Conservation (phyloP, 2,797 vertebrate genomes). For the Danio aesculapii region DNA sequence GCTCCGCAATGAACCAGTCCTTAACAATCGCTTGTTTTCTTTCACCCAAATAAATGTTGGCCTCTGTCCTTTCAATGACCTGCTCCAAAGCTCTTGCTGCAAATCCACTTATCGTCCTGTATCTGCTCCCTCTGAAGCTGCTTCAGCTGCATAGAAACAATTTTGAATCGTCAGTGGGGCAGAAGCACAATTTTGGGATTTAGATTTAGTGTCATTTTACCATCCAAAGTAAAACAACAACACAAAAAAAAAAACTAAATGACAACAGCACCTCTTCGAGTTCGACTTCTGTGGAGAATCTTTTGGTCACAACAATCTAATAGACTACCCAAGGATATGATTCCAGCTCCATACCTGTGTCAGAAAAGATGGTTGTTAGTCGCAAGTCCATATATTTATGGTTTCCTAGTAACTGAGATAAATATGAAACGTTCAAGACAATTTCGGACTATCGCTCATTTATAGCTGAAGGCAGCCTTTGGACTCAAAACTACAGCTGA, state of each 20-base stretch:
- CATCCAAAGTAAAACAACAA: not conserved
- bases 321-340: slow-evolving; percentile 78
- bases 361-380: slow-evolving; percentile 37
- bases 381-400: slow-evolving; percentile 5
- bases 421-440: slow-evolving; percentile 5
- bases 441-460: slow-evolving; percentile 17
- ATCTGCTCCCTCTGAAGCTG: slow-evolving; percentile 73
- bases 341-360: slow-evolving; percentile 74
- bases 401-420: slow-evolving; percentile 42
- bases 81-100: slow-evolving; percentile 76
- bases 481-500: slow-evolving; percentile 31
- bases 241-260: not conserved
- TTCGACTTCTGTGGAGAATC: slow-evolving; percentile 86
- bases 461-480: slow-evolving; percentile 45
- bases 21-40: slow-evolving; percentile 74
- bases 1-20: slow-evolving; percentile 80
- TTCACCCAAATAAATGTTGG: slow-evolving; percentile 91
- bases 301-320: slow-evolving; percentile 76
- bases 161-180: slow-evolving; percentile 23
- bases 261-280: slow-evolving; percentile 85
- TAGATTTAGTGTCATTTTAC: not conserved
- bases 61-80: slow-evolving; percentile 84
- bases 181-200: not conserved
- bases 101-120: slow-evolving; percentile 64
- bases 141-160: slow-evolving; percentile 75